phyloP scores from a whole-genome alignment of 2,113 vertebrate species.

The Fukomys damarensis region DNA sequence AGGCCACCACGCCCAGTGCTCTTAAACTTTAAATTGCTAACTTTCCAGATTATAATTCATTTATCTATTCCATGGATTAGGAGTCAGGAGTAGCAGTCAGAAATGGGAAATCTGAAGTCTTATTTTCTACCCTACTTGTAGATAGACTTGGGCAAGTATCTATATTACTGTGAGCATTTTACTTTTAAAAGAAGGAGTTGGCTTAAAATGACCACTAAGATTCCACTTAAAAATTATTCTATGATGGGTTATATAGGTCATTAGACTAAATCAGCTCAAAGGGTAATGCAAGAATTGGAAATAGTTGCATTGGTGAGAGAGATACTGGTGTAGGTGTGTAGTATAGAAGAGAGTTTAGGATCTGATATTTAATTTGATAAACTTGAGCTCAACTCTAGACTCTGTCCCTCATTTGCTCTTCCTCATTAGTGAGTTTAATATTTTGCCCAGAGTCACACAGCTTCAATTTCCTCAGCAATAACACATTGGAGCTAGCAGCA shows the following conservation, averaged over 20 bases:
- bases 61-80: neutral
- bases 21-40: conserved; percentile 24
- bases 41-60: conserved; percentile 25
- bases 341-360: neutral
- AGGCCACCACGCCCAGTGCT: too few species aligned
- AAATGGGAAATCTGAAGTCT: neutral
- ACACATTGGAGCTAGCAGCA: neutral
- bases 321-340: neutral
- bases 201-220: neutral
- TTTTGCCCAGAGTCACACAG: neutral
- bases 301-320: neutral
- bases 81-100: neutral
- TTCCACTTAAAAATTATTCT: neutral
- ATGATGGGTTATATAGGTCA: neutral
- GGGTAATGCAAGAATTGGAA: neutral
- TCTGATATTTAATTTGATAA: conserved; percentile 39
- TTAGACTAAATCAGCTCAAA: neutral
- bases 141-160: neutral
- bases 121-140: neutral
- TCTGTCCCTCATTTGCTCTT: neutral
- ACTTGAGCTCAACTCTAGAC: neutral
- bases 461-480: conserved; percentile 40
- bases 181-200: neutral
- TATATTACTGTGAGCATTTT: neutral
- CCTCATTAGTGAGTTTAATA: conserved; percentile 19